Conservation (phyloP, 2,797 vertebrate genomes). For the Phataginus tetradactyla region DNA sequence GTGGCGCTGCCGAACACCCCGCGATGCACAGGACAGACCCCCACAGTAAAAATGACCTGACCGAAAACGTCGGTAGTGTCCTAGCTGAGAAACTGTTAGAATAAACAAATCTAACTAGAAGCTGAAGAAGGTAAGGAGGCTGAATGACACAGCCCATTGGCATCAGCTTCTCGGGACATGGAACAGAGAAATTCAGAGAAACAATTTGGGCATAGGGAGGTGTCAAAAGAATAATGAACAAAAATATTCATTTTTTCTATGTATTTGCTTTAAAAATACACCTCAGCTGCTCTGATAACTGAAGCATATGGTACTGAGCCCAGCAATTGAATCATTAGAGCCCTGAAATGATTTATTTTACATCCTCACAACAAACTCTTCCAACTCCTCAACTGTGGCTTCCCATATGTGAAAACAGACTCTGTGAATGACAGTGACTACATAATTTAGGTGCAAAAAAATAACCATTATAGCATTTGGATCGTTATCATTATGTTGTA, state of each 20-base stretch:
- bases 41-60: not conserved
- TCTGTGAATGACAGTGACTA: conserved; percentile 69
- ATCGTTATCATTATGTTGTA: conserved; percentile 74
- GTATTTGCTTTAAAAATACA: conserved; percentile 20
- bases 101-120: not conserved
- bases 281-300: conserved; percentile 37
- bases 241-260: not conserved
- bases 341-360: conserved; percentile 76
- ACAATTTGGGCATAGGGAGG: rapidly evolving
- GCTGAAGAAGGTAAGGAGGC: not conserved
- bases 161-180: not conserved
- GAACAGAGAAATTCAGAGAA: not conserved
- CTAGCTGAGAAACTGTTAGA: not conserved
- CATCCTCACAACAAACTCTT: conserved; percentile 76
- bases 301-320: conserved; percentile 60
- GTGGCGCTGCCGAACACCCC: not conserved
- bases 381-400: conserved; percentile 77
- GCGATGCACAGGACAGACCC: not conserved
- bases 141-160: not conserved
- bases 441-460: conserved; percentile 77
- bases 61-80: not conserved
- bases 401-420: conserved; percentile 75
- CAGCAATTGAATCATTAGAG: conserved; percentile 74
- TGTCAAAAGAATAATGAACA: not conserved
- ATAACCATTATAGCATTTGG: conserved; percentile 74